Conservation (phyloP, 2,797 vertebrate genomes). For the Huso huso region DNA sequence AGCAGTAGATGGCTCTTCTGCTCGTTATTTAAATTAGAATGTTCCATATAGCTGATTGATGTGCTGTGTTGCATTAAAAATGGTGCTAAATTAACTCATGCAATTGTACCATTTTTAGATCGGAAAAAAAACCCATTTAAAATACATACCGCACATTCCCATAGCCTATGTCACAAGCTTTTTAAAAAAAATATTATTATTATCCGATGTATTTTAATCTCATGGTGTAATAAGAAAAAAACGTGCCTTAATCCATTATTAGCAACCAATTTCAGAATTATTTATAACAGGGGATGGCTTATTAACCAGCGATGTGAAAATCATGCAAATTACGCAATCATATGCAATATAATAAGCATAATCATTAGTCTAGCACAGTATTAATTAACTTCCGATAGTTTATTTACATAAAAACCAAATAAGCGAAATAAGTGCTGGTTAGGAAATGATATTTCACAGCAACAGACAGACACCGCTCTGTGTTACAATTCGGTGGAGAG, state of each 20-base stretch:
- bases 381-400: conserved; percentile 69
- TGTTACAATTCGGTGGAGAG: conserved; percentile 57
- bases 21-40: conserved; percentile 22
- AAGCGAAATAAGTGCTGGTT: conserved; percentile 75
- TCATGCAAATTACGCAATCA: conserved; percentile 81
- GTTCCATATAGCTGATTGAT: conserved; percentile 19
- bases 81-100: conserved; percentile 23
- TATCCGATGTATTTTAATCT: conserved; percentile 21
- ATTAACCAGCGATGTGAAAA: conserved; percentile 86
- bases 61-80: conserved; percentile 17
- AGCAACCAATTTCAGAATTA: conserved; percentile 78
- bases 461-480: conserved; percentile 62
- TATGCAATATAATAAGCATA: conserved; percentile 79
- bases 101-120: conserved; percentile 12
- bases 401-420: conserved; percentile 88
- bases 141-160: background rate
- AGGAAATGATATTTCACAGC: conserved; percentile 70
- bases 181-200: conserved; percentile 11
- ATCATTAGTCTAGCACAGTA: conserved; percentile 77
- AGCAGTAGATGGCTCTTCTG: conserved; percentile 18
- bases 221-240: conserved; percentile 64
- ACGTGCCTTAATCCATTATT: conserved; percentile 76
- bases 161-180: conserved; percentile 12
- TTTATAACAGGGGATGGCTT: conserved; percentile 81
- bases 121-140: background rate